phyloP scores from a whole-genome alignment of 2,113 vertebrate genomes.

The human (Homo sapiens) region GRCh38 chr7:139420501-139421000 shows the following conservation, averaged over 20 bases:
- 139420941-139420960: too few species aligned
- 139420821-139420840: too few species aligned
- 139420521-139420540: background rate
- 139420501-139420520: background rate
- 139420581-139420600: background rate
- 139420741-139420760: background rate
- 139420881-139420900: too few species aligned
- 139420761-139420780: background rate
- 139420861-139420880: too few species aligned
- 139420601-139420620: background rate
- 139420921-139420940: too few species aligned
- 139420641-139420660: background rate
- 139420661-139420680: background rate
- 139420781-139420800: background rate
- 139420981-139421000: too few species aligned
- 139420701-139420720: slow-evolving; percentile 1
- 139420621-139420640: background rate
- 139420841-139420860: too few species aligned
- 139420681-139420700: background rate
- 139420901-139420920: too few species aligned
- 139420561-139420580: background rate
- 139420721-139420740: background rate
- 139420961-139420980: too few species aligned
- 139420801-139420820: background rate
- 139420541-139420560: background rate